These are phyloP conservation scores for Griposia aprilina DNA, from an alignment of 2,888 invertebrate species.

Conservation along the genomic window DNA sequence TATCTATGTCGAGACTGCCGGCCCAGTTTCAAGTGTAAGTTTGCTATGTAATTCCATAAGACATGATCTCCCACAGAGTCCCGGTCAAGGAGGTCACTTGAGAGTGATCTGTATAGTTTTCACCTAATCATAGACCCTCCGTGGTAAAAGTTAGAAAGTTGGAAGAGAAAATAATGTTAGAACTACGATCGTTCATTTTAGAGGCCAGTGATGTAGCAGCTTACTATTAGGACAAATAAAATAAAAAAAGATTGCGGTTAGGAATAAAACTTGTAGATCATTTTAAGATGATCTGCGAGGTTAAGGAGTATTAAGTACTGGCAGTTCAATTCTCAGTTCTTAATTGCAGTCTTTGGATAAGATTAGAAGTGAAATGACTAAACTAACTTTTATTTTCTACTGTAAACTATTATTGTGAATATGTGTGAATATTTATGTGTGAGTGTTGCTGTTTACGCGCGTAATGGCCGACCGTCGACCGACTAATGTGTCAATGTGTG, in stretches of 20 bases:
- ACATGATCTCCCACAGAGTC: constrained; percentile 8
- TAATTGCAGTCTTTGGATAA: too few species aligned
- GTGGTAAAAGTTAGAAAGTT: constrained; percentile 37
- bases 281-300: not conserved
- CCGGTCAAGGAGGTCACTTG: constrained; percentile 25
- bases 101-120: constrained; percentile 44
- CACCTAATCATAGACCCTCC: constrained; percentile 28
- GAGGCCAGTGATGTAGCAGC: not conserved
- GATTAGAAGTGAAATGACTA: too few species aligned
- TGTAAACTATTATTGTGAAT: too few species aligned
- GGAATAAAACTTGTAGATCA: not conserved
- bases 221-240: not conserved
- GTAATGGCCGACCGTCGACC: too few species aligned
- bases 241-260: not conserved
- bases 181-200: constrained; percentile 27
- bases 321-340: not conserved
- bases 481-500: too few species aligned
- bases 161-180: constrained; percentile 22
- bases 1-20: too few species aligned
- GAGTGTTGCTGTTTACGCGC: too few species aligned
- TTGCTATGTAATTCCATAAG: constrained; percentile 4
- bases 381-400: too few species aligned
- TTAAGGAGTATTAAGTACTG: not conserved
- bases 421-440: too few species aligned
- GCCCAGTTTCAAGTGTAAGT: constrained; percentile 16